These are phyloP conservation scores for Phoeniculus purpureus DNA, from an alignment of 2,797 vertebrate genomes.

Conservation along the genomic window DNA sequence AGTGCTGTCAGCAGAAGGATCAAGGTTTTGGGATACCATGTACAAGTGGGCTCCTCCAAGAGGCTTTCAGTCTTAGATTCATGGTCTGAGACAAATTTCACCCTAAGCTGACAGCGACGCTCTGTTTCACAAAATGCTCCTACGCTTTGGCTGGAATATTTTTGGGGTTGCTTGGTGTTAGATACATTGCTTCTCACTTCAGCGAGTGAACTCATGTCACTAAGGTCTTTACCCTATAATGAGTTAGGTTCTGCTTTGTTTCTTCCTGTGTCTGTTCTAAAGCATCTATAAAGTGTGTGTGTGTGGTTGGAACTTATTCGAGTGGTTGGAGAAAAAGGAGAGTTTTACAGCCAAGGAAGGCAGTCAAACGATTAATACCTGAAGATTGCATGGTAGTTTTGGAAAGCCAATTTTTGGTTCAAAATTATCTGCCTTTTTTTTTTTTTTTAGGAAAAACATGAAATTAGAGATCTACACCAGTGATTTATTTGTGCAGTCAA, in stretches of 20 bases:
- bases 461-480: not conserved
- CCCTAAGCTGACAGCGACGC: not conserved
- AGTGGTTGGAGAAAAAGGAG: not conserved
- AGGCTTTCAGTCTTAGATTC: not conserved
- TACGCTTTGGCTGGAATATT: not conserved
- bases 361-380: not conserved
- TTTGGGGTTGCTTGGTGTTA: not conserved
- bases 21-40: not conserved
- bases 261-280: not conserved
- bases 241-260: not conserved
- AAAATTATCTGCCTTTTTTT: not conserved
- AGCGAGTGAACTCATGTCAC: not conserved
- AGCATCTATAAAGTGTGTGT: not conserved
- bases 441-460: not conserved
- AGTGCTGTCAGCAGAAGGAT: not conserved
- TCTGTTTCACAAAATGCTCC: not conserved
- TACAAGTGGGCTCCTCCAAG: not conserved
- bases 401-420: not conserved
- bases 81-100: not conserved
- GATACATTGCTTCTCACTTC: not conserved
- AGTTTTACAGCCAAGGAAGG: not conserved
- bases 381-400: not conserved
- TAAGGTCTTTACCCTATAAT: not conserved
- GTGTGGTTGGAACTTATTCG: not conserved
- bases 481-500: slow-evolving; percentile 22